Evolutionary conservation across 2,797 vertebrate species (phyloP).

Genomic region (Neosilurus mollespiculum): DNA sequence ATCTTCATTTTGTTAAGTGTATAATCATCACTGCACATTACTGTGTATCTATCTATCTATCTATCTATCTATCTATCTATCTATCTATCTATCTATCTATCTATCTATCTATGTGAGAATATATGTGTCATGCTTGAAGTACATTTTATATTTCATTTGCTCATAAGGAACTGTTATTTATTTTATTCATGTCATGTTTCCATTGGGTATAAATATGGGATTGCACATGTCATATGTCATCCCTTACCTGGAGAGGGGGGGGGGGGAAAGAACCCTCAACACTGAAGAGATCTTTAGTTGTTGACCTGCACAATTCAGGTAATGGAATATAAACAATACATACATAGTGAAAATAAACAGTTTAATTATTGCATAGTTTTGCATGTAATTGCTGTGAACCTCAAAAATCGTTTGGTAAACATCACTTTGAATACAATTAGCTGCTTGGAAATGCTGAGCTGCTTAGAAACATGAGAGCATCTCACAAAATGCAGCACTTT

Average conservation of each 20-base stretch:
- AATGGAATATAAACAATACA: not conserved
- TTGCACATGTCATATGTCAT: constrained; percentile 3
- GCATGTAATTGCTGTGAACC: not conserved
- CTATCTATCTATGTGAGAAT: no score
- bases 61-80: no score
- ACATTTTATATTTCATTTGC: constrained; percentile 13
- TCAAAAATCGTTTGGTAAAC: not conserved
- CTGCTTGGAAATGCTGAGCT: not conserved
- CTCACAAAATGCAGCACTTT: not conserved
- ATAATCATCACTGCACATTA: no score
- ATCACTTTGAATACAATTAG: not conserved
- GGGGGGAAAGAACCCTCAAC: not conserved
- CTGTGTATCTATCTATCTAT: no score
- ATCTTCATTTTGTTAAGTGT: no score
- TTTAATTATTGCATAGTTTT: not conserved
- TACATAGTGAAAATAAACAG: not conserved
- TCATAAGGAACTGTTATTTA: not conserved
- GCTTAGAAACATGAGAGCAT: not conserved
- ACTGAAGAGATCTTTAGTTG: not conserved
- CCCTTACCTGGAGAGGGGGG: no score
- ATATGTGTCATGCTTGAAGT: constrained; percentile 11
- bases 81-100: no score
- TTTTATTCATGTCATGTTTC: constrained; percentile 9
- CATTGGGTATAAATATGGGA: not conserved
- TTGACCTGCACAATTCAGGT: not conserved